Evolutionary conservation across 2,888 invertebrate genomes (phyloP), one percentile per base, ranked within the genome.

Genomic region (Notodonta dromedarius): DNA sequence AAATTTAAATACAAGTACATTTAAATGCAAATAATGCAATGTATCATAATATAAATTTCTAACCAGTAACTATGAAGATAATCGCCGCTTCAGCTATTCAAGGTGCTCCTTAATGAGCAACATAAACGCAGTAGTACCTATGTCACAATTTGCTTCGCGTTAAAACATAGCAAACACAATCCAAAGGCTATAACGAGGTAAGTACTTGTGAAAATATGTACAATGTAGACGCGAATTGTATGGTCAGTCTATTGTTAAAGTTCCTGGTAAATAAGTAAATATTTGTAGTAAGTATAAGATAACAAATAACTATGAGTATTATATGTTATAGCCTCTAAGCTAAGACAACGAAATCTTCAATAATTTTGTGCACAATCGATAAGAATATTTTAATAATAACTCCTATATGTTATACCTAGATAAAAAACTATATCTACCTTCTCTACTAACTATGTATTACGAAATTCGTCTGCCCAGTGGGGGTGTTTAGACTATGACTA

Each of bases 91-190:
- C 60, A 62, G 4, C 50, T 51, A 54, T 65, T 57, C 59, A 73
- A 72, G 67, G 67, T 60, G 56, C 11, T 61, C 51, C 63, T 52
- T 53, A 65, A 60, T 61, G 57, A 60, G 11, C 54, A 53, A 56
- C 57, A 59, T 39, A 63, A 65, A 60, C 57, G 58, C 13, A 4
- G 50, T 48, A 55, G 55, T 55, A 53, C n/a, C 14, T 48, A 5
- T 55, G 55, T 24, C 61, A 58, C 57, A 52, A 58, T 71, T 71
- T 60, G 53, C 32, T 64, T 62, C 42, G 39, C 46, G 55, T 60
- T 60, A 60, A 58, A 59, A 60, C 42, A 50, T 65, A 52, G 55
- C 53, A 62, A 61, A 61, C 56, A 58, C 32, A 46, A 42, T 40
- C n/a, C 40, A 40, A 55, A 14, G 16, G 7, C 16, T 40, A 14